A percentile compares a stretch with the other conserved stretches of the same genome.
phyloP scores from a whole-genome alignment of 2,113 vertebrate species.

The Tragelaphus imberbis region DNA sequence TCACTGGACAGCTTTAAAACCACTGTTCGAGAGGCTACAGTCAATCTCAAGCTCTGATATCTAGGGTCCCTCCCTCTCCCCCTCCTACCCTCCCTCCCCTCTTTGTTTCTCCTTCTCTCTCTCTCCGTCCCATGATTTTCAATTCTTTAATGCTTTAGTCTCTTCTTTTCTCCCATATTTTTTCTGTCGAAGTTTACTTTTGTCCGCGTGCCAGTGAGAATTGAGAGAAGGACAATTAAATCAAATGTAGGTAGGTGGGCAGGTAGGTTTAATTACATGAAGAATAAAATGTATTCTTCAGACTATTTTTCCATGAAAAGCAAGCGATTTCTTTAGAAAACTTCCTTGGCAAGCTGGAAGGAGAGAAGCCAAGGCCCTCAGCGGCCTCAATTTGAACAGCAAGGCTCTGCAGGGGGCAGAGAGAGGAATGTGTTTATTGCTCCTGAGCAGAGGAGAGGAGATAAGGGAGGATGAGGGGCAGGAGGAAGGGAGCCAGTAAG shows the following conservation, averaged over 20 bases:
- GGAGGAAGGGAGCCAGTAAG: not conserved
- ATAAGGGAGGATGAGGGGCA: not conserved
- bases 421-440: slow-evolving; percentile 31
- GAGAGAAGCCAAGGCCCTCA: not conserved
- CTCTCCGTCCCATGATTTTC: too few relatives aligned
- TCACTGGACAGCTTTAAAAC: not conserved
- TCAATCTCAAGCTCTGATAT: not conserved
- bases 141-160: not conserved
- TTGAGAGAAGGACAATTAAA: not conserved
- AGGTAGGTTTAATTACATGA: slow-evolving; percentile 12
- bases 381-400: not conserved
- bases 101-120: not conserved
- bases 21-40: not conserved
- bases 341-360: not conserved
- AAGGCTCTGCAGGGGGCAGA: not conserved
- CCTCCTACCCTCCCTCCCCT: not conserved
- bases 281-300: not conserved
- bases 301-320: not conserved
- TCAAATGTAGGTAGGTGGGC: not conserved
- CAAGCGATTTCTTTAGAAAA: slow-evolving; percentile 33
- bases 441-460: not conserved
- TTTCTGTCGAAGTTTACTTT: not conserved
- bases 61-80: not conserved
- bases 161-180: not conserved
- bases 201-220: not conserved